phyloP scores from a whole-genome alignment of 2,888 invertebrate genomes.

The Amblyjoppa fuscipennis region DNA sequence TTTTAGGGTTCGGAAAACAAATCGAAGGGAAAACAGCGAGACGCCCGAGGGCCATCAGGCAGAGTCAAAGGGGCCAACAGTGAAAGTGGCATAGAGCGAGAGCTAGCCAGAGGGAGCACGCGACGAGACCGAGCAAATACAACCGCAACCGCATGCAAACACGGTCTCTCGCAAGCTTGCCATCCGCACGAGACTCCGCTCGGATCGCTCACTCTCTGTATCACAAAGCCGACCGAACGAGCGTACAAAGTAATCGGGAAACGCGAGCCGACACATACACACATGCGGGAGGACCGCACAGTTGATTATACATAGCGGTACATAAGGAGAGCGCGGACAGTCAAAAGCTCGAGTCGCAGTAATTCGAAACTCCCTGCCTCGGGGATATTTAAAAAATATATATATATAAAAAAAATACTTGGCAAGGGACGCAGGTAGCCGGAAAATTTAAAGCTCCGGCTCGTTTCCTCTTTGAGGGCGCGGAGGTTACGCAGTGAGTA shows the following conservation, averaged over 20 bases:
- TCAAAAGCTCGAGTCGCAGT: constrained; percentile 11
- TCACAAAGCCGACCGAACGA: constrained; percentile 27
- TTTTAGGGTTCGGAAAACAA: constrained; percentile 62
- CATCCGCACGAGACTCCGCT: constrained; percentile 31
- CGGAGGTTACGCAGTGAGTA: not conserved
- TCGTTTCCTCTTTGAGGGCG: constrained; percentile 10
- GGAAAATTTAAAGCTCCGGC: constrained; percentile 6
- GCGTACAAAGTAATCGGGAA: constrained; percentile 15
- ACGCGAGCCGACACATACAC: not conserved
- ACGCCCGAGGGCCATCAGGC: constrained; percentile 64
- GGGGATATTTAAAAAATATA: not conserved
- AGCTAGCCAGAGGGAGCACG: not conserved
- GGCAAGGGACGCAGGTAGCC: not conserved
- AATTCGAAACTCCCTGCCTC: constrained; percentile 19
- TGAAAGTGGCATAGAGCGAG: constrained; percentile 29
- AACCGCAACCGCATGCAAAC: constrained; percentile 67
- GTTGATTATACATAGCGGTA: not conserved
- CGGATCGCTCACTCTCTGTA: constrained; percentile 5
- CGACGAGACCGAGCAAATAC: constrained; percentile 62
- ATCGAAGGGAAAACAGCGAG: constrained; percentile 68
- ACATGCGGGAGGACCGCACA: not conserved
- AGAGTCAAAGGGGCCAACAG: constrained; percentile 48
- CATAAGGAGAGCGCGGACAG: not conserved
- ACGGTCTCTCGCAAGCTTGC: constrained; percentile 17
- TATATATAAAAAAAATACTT: not conserved